phyloP scores from a whole-genome alignment of 2,113 vertebrate species.

The Amblyornis subalaris region DNA sequence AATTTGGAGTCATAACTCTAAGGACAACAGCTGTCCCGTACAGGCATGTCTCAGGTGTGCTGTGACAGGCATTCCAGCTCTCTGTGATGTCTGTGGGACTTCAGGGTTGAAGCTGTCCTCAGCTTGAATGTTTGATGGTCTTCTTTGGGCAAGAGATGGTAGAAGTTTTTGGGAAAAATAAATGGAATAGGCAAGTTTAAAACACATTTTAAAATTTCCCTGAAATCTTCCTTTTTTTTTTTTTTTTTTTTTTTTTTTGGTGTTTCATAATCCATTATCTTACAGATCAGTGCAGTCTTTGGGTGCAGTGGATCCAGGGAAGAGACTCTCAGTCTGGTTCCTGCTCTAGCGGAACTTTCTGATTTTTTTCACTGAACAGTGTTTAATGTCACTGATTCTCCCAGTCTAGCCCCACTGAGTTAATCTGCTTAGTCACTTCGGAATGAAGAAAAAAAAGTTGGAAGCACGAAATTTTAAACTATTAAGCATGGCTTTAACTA shows the following conservation, averaged over 20 bases:
- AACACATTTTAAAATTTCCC: background rate
- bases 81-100: background rate
- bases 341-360: accelerated
- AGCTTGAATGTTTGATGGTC: background rate
- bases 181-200: background rate
- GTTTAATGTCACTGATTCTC: background rate
- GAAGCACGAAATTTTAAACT: background rate
- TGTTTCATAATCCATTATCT: background rate
- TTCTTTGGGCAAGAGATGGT: background rate
- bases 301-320: accelerated
- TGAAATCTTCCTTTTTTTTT: background rate
- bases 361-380: background rate
- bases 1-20: background rate
- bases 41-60: background rate
- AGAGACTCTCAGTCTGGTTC: background rate
- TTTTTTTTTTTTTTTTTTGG: background rate
- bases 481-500: background rate
- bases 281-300: background rate
- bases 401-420: background rate
- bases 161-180: background rate
- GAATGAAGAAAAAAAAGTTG: background rate
- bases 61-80: background rate
- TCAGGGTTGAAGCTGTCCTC: background rate
- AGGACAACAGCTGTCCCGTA: background rate
- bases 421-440: background rate